Evolutionary conservation across 1,140 invertebrate species (phyloP).

Genomic region (Bombus vancouverensis): DNA sequence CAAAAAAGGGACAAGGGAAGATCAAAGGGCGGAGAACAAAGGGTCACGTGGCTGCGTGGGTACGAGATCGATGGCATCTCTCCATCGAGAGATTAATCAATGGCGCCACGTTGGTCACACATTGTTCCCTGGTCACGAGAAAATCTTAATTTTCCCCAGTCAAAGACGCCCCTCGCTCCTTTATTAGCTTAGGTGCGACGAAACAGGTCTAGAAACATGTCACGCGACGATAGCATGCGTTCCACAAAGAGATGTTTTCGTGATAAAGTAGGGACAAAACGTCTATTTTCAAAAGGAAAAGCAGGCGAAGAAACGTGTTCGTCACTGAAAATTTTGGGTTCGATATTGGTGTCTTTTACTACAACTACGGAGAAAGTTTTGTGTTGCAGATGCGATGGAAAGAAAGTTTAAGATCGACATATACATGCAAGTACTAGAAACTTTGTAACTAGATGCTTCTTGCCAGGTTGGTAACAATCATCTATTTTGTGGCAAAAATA

Average conservation of each 20-base stretch:
- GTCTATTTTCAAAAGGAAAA: background rate
- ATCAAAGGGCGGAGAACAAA: slow-evolving; percentile 15
- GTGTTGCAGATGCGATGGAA: too few species aligned
- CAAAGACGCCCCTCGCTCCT: background rate
- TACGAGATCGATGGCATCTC: background rate
- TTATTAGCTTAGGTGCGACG: background rate
- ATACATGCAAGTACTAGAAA: too few species aligned
- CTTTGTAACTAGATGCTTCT: too few species aligned
- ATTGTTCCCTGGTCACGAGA: background rate
- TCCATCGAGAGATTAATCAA: slow-evolving; percentile 42
- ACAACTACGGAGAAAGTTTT: too few species aligned
- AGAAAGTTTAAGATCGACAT: too few species aligned
- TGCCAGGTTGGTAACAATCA: too few species aligned
- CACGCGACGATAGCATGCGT: background rate
- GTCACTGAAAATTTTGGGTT: too few species aligned
- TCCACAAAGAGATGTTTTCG: background rate
- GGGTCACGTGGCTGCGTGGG: background rate
- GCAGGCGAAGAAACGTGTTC: background rate
- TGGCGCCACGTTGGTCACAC: background rate
- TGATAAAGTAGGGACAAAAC: background rate
- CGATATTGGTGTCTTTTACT: too few species aligned
- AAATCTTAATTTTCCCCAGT: slow-evolving; percentile 26
- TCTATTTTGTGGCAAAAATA: too few species aligned
- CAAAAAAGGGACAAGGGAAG: background rate
- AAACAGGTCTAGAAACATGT: background rate